phyloP scores from a whole-genome alignment of 1,140 invertebrate genomes.

The Brachionus paranguensis region DNA sequence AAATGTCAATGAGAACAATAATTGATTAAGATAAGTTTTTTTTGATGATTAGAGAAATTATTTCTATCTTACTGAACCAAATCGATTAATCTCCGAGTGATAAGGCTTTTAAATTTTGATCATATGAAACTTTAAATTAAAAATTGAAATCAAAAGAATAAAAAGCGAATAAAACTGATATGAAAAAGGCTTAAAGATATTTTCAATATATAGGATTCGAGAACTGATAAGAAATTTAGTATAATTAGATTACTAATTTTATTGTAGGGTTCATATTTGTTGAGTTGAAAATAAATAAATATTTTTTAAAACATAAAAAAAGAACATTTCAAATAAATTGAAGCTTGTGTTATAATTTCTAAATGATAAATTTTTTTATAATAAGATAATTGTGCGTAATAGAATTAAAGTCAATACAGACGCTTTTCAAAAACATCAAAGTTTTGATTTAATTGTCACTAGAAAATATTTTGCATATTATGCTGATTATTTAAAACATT shows the following conservation, averaged over 20 bases:
- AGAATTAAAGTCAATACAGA: background rate
- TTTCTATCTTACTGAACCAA: background rate
- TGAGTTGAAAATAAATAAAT: constrained; percentile 8
- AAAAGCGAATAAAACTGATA: constrained; percentile 4
- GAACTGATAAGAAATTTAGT: constrained; percentile 13
- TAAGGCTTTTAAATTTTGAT: background rate
- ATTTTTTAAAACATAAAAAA: background rate
- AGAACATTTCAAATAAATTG: background rate
- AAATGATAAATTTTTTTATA: background rate
- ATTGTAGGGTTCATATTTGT: background rate
- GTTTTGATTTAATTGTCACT: background rate
- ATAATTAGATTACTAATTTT: constrained; percentile 1
- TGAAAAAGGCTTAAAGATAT: background rate
- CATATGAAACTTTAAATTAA: constrained; percentile 6
- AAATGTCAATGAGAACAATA: background rate
- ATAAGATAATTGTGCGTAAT: background rate
- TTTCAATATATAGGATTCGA: background rate
- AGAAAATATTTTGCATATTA: background rate
- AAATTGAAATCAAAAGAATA: background rate
- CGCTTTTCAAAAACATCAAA: background rate
- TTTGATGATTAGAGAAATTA: background rate
- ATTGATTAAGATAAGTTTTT: background rate
- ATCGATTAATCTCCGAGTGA: background rate
- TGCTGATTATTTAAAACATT: background rate
- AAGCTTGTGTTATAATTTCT: background rate